Percentiles rank a stretch among this genome's conserved stretches.
phyloP scores from a whole-genome alignment of 2,797 vertebrate species.

The Oreochromis mossambicus region DNA sequence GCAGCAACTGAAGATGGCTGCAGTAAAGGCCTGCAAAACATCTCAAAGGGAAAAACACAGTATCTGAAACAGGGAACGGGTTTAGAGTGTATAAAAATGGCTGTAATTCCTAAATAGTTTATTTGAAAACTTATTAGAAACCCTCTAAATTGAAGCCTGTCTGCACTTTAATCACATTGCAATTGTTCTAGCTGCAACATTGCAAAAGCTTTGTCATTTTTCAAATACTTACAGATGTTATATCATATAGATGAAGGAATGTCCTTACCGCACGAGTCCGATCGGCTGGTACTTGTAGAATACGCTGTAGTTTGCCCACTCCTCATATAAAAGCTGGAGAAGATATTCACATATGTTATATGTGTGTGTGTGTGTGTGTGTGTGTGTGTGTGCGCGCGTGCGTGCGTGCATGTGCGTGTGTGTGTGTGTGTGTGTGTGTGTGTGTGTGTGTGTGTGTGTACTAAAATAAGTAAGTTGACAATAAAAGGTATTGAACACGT shows the following conservation, averaged over 20 bases:
- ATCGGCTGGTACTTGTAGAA: conserved; percentile 97
- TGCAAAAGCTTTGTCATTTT: neutral
- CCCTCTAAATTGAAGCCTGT: neutral
- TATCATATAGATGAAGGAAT: neutral
- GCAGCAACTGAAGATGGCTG: neutral
- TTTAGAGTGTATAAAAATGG: neutral
- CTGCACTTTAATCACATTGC: neutral
- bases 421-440: neutral
- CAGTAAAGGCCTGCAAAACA: neutral
- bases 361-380: neutral
- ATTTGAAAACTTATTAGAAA: neutral
- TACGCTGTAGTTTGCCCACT: conserved; percentile 93
- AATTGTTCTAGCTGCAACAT: neutral
- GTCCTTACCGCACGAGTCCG: conserved; percentile 86
- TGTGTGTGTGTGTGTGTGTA: neutral
- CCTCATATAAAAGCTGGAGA: conserved; percentile 88
- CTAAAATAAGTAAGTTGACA: neutral
- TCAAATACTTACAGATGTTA: neutral
- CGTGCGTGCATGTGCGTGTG: too few relatives aligned
- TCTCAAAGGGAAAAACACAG: neutral
- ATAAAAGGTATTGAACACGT: neutral
- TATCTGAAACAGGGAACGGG: neutral
- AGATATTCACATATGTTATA: neutral
- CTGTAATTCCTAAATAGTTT: neutral
- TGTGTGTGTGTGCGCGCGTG: neutral